Conservation (phyloP, 2,888 invertebrate genomes). For the Drosophila acutilabella region DNA sequence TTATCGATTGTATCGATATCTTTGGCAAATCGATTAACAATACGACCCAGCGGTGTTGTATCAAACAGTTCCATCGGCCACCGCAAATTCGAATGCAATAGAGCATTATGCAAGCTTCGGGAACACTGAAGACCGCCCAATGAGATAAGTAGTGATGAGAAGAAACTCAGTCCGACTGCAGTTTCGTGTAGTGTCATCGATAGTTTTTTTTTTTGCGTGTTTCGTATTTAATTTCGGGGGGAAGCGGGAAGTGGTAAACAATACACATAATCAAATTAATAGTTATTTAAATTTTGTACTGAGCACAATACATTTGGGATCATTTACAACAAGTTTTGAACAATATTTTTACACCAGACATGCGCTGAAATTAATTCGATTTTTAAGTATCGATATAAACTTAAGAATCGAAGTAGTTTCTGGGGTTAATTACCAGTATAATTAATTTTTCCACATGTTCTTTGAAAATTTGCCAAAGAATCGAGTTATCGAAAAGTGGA, state of each 20-base stretch:
- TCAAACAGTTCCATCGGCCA: conserved; percentile 92
- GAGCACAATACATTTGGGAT: not conserved
- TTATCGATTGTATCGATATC: conserved; percentile 88
- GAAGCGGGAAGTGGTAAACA: conserved; percentile 6
- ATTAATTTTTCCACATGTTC: conserved; percentile 1
- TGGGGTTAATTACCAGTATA: not conserved
- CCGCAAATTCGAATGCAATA: conserved; percentile 88
- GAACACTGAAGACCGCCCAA: conserved; percentile 87
- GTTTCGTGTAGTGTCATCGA: conserved; percentile 11
- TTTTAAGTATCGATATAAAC: not conserved
- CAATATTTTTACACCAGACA: not conserved
- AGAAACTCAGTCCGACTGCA: conserved; percentile 82
- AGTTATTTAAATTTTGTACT: not conserved
- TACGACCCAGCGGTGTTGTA: conserved; percentile 91
- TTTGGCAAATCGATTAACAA: conserved; percentile 89
- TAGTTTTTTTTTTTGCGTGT: not conserved
- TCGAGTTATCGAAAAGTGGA: not conserved
- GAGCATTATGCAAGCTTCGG: conserved; percentile 86
- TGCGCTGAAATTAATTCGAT: not conserved
- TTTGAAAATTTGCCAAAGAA: not conserved
- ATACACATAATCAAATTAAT: conserved; percentile 25
- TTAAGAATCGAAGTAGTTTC: not conserved
- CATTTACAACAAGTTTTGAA: no score
- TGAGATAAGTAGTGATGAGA: conserved; percentile 84
- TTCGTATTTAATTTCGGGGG: not conserved